A percentile compares a stretch with the other conserved stretches of the same genome.
phyloP scores from a whole-genome alignment of 2,888 invertebrate species.

The Temnothorax unifasciatus region DNA sequence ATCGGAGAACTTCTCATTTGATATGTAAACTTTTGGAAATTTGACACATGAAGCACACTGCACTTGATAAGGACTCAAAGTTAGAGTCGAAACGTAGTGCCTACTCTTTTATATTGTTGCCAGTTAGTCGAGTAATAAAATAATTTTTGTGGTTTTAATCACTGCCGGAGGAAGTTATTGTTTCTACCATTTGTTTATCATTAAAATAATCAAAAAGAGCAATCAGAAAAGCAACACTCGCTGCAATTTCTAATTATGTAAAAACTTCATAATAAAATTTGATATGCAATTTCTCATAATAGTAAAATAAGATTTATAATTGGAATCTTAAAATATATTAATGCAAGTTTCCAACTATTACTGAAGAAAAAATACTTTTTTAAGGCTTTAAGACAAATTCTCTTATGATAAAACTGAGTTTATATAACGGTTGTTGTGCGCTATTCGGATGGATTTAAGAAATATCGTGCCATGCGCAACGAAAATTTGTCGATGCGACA shows the following conservation, averaged over 20 bases:
- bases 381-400: neutral
- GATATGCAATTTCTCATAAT: neutral
- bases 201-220: neutral
- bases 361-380: neutral
- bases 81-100: too few relatives aligned
- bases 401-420: conserved; percentile 6
- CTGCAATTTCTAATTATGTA: neutral
- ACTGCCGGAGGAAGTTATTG: too few relatives aligned
- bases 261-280: neutral
- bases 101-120: too few relatives aligned
- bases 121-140: too few relatives aligned
- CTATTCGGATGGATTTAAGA: conserved; percentile 38
- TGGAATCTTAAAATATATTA: neutral
- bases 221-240: neutral
- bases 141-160: too few relatives aligned
- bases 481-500: conserved; percentile 37
- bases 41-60: too few relatives aligned
- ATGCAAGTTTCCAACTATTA: neutral
- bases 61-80: too few relatives aligned
- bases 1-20: too few relatives aligned
- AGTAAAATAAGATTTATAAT: neutral
- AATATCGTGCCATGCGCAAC: conserved; percentile 26
- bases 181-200: neutral
- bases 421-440: neutral
- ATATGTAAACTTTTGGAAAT: too few relatives aligned